Percentiles rank a stretch among this genome's conserved stretches.
These are phyloP conservation scores for Nilaparvata lugens DNA, from an alignment of 1,140 invertebrate species.

Conservation along the genomic window DNA sequence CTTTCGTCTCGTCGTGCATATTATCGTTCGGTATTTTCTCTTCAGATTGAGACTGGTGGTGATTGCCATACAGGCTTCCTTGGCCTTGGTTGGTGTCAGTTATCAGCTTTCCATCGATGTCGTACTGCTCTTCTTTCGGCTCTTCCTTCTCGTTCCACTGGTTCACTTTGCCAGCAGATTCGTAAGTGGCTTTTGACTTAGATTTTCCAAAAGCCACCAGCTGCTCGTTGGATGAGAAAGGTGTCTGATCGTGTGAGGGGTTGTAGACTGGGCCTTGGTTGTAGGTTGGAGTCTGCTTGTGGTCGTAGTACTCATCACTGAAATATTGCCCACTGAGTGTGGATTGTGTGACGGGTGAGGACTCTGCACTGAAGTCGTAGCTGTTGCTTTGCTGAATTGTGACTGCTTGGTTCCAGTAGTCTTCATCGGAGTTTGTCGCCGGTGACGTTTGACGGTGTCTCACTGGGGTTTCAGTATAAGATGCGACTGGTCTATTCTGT, in stretches of 20 bases:
- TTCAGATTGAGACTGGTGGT: neutral
- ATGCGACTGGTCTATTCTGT: neutral
- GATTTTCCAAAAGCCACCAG: conserved; percentile 7
- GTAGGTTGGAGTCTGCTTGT: neutral
- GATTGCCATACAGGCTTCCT: neutral
- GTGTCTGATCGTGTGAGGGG: conserved; percentile 17
- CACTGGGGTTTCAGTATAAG: neutral
- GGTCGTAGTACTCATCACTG: neutral
- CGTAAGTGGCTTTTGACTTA: conserved; percentile 7
- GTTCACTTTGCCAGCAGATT: conserved; percentile 14
- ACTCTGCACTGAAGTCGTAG: conserved; percentile 22
- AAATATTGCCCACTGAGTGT: neutral
- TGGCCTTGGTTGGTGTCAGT: neutral
- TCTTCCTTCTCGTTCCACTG: conserved; percentile 15
- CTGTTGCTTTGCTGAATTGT: conserved; percentile 28
- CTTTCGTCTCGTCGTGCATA: too few relatives aligned
- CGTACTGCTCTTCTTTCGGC: neutral
- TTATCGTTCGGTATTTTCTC: neutral
- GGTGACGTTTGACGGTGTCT: conserved; percentile 3
- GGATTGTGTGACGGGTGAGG: conserved; percentile 12
- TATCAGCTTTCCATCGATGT: neutral
- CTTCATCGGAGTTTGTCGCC: conserved; percentile 3
- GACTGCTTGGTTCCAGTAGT: conserved; percentile 27
- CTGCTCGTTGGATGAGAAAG: conserved; percentile 22
- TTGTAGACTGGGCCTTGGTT: too few relatives aligned